Evolutionary conservation across 2,113 vertebrate species (phyloP), one percentile per base, ranked within the genome.

Genomic region (Thamnophis sirtalis): DNA sequence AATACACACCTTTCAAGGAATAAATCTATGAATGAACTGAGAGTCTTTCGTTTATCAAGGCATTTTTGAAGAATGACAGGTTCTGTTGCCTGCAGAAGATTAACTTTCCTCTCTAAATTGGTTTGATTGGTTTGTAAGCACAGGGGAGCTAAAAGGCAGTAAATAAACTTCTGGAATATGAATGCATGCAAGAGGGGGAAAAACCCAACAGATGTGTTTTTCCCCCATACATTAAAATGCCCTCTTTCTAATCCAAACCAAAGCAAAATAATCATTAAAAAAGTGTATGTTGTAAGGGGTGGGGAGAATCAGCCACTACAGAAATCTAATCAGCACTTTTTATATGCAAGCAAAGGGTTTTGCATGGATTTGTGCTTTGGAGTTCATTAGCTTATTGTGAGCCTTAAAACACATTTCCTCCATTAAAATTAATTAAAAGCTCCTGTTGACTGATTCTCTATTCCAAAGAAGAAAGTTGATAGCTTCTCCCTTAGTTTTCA

Each of bases 371-470:
- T 97, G 95, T 97, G 95, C 95, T 93, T 96, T 96, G 94, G 95
- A 95, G 89, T 97, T 97, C 96, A 97, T 97, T 97, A 97, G 96
- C 95, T 97, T 97, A 96, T 94, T 96, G 92, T 96, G 96, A 97
- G 96, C 96, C 95, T 95, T 97, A 95, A 96, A 96, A 95, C 95
- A 97, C 95, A 96, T 96, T 95, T 96, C 93, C 94, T 96, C 93
- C 94, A 96, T 96, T 96, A 97, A 97, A 97, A 98, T 97, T 97
- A 96, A 98, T 97, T 97, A 98, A 96, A 97, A 96, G 95, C 96
- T 97, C 96, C 95, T 95, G 92, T 90, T 97, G 93, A 94, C 95
- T 58, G 92, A 95, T 96, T 96, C 89, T 28, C 91, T 91, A 95
- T 90, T 97, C 95, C 3, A 7, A 92, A 95, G 87, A 94, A 93